Conservation (phyloP, 2,113 vertebrate genomes). For the Datnioides undecimradiatus region DNA sequence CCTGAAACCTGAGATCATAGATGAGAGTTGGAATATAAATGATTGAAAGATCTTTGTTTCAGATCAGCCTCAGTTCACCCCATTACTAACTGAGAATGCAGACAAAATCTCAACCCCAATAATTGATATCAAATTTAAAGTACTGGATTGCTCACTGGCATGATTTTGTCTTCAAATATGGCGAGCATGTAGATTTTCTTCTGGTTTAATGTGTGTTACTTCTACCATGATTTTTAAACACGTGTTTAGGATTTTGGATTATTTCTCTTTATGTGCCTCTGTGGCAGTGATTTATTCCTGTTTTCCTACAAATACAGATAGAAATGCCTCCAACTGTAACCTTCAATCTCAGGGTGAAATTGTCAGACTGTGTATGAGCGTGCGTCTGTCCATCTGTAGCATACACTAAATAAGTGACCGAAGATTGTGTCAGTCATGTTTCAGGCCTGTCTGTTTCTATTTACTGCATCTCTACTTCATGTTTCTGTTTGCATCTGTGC, state of each 20-base stretch:
- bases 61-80: background rate
- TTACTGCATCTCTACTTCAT: background rate
- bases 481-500: slow-evolving; percentile 5
- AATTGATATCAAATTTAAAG: too few relatives aligned
- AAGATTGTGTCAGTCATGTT: slow-evolving; percentile 26
- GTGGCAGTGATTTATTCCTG: slow-evolving; percentile 20
- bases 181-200: slow-evolving; percentile 7
- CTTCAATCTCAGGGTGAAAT: slow-evolving; percentile 30
- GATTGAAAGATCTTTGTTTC: background rate
- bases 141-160: background rate
- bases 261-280: background rate
- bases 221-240: background rate
- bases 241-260: background rate
- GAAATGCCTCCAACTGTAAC: slow-evolving; percentile 31
- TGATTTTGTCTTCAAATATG: background rate
- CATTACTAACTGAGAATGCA: background rate
- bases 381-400: slow-evolving; percentile 11
- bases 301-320: slow-evolving; percentile 12
- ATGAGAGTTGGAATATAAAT: background rate
- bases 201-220: background rate
- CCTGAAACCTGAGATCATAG: background rate
- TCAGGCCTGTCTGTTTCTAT: slow-evolving; percentile 12
- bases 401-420: slow-evolving; percentile 18
- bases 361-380: slow-evolving; percentile 24
- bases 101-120: background rate